Evolutionary conservation across 2,113 vertebrate genomes (phyloP).

Genomic region (Pollachius pollachius): DNA sequence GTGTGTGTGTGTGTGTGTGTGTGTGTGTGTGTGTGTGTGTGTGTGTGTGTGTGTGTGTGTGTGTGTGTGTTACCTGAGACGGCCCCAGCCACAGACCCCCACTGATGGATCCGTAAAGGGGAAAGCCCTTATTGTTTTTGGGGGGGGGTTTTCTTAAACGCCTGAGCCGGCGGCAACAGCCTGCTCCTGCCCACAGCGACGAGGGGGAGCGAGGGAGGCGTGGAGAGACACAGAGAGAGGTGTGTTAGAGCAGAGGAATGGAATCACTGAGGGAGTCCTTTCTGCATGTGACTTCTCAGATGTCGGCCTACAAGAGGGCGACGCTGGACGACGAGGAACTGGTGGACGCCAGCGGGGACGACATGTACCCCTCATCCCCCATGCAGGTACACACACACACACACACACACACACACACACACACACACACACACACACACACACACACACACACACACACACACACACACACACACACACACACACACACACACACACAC

Average conservation of each 20-base stretch:
- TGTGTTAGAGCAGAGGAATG: conserved; percentile 48
- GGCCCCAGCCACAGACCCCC: conserved; percentile 21
- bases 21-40: too few species aligned
- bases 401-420: not conserved
- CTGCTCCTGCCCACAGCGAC: too few species aligned
- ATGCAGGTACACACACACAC: conserved; percentile 77
- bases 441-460: too few species aligned
- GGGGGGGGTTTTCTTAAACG: conserved; percentile 1
- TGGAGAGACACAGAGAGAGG: conserved; percentile 14
- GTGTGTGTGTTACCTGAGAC: conserved; percentile 17
- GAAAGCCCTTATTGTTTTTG: conserved; percentile 11
- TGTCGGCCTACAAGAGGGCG: conserved; percentile 91
- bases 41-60: not conserved
- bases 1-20: too few species aligned
- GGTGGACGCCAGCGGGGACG: conserved; percentile 82
- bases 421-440: too few species aligned
- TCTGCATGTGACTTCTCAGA: conserved; percentile 85
- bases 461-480: too few species aligned
- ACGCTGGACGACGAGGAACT: conserved; percentile 93
- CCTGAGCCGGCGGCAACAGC: not conserved
- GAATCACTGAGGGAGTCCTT: conserved; percentile 78
- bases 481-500: too few species aligned
- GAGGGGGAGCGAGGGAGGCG: too few species aligned
- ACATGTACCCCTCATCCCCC: conserved; percentile 81
- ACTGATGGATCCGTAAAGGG: conserved; percentile 48